Base-by-base conservation (phyloP, 2,113 vertebrate species). In the Salvelinus namaycush region DNA sequence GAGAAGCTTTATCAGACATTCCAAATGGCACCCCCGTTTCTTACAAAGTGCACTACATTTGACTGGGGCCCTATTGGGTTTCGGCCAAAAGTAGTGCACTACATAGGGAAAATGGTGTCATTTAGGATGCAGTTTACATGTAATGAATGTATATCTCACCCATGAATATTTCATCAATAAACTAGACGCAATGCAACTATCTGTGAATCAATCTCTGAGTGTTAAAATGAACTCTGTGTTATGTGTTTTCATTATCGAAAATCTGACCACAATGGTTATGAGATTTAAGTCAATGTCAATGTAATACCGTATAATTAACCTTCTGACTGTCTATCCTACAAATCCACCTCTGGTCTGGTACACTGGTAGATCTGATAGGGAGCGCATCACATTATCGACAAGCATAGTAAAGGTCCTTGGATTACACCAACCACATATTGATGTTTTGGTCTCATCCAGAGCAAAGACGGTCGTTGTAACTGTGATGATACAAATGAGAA, bases 381-480 rank as follows among this genome's bases (percentile, higher is more conserved):
- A 91, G 90, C 3, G 82, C 79, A 77, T 70, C n/a, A 82, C 77
- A 77, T 70, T 88, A 88, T 90, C 90, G 89, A 90, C 90, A 90
- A 74, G 74, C 31, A 68, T 79, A 77, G 86, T 80, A 77, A 54
- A 82, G 72, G 81, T 76, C 70, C 74, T 91, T 82, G 76, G 84
- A 86, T 91, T 91, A 86, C 90, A 86, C 89, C 83, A 76, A 86
- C 88, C 84, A 76, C 81, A 80, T 90, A 88, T 90, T 87, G 91
- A 90, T 86, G 81, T 84, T 89, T 87, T 88, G 72, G 81, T 87
- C 81, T 86, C 86, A 16, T 83, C 84, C 80, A 71, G 74, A 81
- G 83, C 73, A 13, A 68, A 79, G 81, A 59, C 80, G 80, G 82
- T 83, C 86, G 65, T 83, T 81, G 89, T 88, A 88, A 88, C 90